Conservation (phyloP, 2,888 invertebrate species). For the Iphiclides podalirius region DNA sequence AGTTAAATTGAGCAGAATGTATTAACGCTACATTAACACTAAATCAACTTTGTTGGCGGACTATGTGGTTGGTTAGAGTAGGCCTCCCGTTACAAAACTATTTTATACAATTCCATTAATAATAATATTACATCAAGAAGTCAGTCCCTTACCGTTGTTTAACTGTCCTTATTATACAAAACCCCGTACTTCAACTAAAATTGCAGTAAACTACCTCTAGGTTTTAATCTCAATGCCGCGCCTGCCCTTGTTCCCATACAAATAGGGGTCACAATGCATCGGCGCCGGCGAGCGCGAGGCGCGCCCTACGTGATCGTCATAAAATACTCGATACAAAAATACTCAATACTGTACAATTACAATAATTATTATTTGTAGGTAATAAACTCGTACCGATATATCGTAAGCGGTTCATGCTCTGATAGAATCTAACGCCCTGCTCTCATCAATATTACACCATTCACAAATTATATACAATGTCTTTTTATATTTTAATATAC, state of each 20-base stretch:
- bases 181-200: slow-evolving; percentile 65
- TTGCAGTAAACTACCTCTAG: slow-evolving; percentile 67
- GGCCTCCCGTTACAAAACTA: slow-evolving; percentile 66
- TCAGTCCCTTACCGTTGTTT: slow-evolving; percentile 69
- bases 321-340: slow-evolving; percentile 78
- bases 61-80: slow-evolving; percentile 57
- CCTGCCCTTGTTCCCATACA: slow-evolving; percentile 17
- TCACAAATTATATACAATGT: slow-evolving; percentile 74
- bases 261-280: not conserved
- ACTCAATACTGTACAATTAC: slow-evolving; percentile 79
- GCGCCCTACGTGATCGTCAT: slow-evolving; percentile 46
- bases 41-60: slow-evolving; percentile 73
- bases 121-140: slow-evolving; percentile 72
- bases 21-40: slow-evolving; percentile 70
- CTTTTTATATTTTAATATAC: slow-evolving; percentile 62
- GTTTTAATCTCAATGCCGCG: slow-evolving; percentile 67
- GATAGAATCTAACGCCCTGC: slow-evolving; percentile 51
- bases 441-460: slow-evolving; percentile 69
- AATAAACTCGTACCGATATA: slow-evolving; percentile 67
- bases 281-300: slow-evolving; percentile 19
- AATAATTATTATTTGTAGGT: slow-evolving; percentile 72
- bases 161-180: slow-evolving; percentile 71
- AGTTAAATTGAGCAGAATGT: slow-evolving; percentile 73
- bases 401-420: slow-evolving; percentile 63
- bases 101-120: slow-evolving; percentile 73